Percentiles rank a stretch among this genome's conserved stretches.
phyloP scores from a whole-genome alignment of 2,113 vertebrate genomes.

The Rattus rattus region DNA sequence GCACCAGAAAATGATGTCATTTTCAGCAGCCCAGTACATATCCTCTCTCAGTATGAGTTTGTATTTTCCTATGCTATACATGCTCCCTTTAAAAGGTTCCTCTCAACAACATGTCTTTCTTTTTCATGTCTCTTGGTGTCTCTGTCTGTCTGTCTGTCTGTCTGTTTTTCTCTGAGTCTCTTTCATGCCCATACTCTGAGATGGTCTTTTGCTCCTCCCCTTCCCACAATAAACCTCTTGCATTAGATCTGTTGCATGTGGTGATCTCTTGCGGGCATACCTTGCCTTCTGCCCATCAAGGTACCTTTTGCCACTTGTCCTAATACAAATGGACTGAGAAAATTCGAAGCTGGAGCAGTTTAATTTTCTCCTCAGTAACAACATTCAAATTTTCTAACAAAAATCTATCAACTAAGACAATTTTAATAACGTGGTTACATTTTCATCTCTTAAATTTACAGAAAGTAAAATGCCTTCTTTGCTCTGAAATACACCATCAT shows the following conservation, averaged over 20 bases:
- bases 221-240: background rate
- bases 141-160: background rate
- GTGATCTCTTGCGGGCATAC: background rate
- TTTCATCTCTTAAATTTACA: background rate
- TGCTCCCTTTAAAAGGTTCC: background rate
- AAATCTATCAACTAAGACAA: conserved; percentile 17
- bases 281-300: background rate
- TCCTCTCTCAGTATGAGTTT: background rate
- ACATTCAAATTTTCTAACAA: conserved; percentile 33
- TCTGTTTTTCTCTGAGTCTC: background rate
- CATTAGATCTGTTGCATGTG: background rate
- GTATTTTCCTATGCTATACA: background rate
- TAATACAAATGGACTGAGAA: background rate
- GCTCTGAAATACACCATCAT: background rate
- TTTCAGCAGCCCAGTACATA: background rate
- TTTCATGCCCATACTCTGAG: background rate
- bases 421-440: conserved; percentile 13
- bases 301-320: background rate
- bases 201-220: background rate
- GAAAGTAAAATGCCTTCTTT: background rate
- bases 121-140: background rate
- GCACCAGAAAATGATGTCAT: background rate
- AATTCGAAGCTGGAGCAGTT: background rate
- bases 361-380: background rate
- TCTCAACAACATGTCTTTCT: background rate